Evolutionary conservation across 1,140 invertebrate species (phyloP).

Genomic region (Lepidostoma basale): DNA sequence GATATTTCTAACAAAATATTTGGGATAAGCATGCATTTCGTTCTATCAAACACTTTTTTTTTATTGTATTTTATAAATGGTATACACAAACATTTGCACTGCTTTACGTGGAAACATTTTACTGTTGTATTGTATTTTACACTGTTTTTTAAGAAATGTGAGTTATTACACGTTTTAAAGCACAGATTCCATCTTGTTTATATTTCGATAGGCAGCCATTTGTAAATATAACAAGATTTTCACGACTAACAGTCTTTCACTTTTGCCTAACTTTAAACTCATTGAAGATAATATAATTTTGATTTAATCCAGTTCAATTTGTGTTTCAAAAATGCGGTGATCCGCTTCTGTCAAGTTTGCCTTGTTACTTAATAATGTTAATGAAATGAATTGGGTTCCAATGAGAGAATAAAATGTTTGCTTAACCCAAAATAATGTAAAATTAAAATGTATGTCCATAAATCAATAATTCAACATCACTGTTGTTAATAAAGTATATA

Average conservation of each 20-base stretch:
- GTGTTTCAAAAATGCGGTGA: no score
- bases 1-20: neutral
- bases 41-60: neutral
- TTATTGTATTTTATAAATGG: neutral
- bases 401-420: neutral
- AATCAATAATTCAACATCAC: no score
- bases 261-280: neutral
- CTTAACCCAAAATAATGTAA: neutral
- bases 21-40: neutral
- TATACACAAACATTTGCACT: neutral
- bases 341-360: neutral
- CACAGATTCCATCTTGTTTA: no score
- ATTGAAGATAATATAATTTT: neutral
- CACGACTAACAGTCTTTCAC: neutral
- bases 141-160: neutral
- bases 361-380: neutral
- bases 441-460: no score
- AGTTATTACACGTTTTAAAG: no score
- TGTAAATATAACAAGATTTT: neutral
- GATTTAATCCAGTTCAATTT: no score
- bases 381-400: neutral
- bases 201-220: no score
- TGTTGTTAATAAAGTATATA: no score
- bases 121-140: neutral
- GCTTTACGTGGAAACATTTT: neutral